Base-by-base conservation (phyloP, 2,888 invertebrate species). In the Pollenia angustigena region DNA sequence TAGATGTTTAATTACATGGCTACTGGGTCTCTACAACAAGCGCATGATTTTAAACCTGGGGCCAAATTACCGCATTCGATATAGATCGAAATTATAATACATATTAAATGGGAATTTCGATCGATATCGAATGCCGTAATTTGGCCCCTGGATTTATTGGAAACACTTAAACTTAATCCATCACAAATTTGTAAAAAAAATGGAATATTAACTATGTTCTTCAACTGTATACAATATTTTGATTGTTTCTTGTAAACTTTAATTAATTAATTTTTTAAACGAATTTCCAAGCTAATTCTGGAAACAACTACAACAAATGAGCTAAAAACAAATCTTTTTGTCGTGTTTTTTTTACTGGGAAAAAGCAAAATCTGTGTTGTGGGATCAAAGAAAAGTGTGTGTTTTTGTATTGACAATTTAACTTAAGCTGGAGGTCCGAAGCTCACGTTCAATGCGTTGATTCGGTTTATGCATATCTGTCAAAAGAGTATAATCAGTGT, bases 221-320 rank as follows among this genome's bases (percentile, higher is more conserved):
- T 50, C 7, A 52, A 64, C 75, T 78, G 78, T 56, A 58, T 58
- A 81, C 72, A 74, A 72, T 64, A 74, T 74, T 54, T 74, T 32
- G 0, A 1, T 16, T n/a, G 32, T 72, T 72, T 48, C 2, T 32
- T 46, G 23, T n/a, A 16, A 58, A 62, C 8, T 50, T 62, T 44
- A 6, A 60, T 12, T 4, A n/a, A 23, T 0, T 7, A 46, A 11
- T 54, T 69, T 42, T 0, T 58, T 11, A 72, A 76, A n/a, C 6
- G 64, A 52, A 76, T 44, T 52, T 40, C 12, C 18, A 79, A 79
- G 50, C 60, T 18, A 44, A 69, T 32, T 40, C 46, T 4, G 40
- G 32, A 40, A 68, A 40, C 18, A 58, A 23, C 32, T 14, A 78
- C 48, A 56, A 9, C 10, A 54, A 64, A 54, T 8, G 16, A 46